These are phyloP conservation scores for Labeo rohita DNA, from an alignment of 2,113 vertebrate genomes.

Conservation along the genomic window DNA sequence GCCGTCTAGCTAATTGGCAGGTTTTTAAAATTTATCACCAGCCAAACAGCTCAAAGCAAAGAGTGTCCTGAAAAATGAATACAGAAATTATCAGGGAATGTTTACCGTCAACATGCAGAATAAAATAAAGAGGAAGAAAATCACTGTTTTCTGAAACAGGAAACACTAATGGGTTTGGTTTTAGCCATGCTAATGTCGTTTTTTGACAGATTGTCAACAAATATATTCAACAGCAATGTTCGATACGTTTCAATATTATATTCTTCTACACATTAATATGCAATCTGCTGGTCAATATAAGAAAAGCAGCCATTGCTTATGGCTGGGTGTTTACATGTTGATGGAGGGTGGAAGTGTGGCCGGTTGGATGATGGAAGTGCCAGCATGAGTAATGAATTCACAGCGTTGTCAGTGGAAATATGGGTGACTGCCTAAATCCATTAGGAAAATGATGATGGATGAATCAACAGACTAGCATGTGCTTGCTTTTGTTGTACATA, in stretches of 20 bases:
- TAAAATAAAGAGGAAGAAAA: background rate
- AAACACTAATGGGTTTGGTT: background rate
- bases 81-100: background rate
- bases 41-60: conserved; percentile 15
- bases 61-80: conserved; percentile 11
- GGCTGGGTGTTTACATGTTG: background rate
- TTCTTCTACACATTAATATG: background rate
- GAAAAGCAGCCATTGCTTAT: background rate
- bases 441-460: conserved; percentile 54
- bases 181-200: background rate
- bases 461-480: conserved; percentile 35
- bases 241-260: background rate
- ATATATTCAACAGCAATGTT: background rate
- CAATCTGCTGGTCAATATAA: background rate
- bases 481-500: conserved; percentile 35
- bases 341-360: conserved; percentile 11
- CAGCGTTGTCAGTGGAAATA: conserved; percentile 39
- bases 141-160: background rate
- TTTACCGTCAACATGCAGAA: conserved; percentile 22
- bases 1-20: conserved; percentile 17
- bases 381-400: conserved; percentile 48
- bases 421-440: conserved; percentile 49
- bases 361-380: conserved; percentile 36
- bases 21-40: conserved; percentile 3
- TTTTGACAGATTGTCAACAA: background rate